These are phyloP conservation scores for Drosophila dives DNA, from an alignment of 2,888 invertebrate species.

Conservation along the genomic window DNA sequence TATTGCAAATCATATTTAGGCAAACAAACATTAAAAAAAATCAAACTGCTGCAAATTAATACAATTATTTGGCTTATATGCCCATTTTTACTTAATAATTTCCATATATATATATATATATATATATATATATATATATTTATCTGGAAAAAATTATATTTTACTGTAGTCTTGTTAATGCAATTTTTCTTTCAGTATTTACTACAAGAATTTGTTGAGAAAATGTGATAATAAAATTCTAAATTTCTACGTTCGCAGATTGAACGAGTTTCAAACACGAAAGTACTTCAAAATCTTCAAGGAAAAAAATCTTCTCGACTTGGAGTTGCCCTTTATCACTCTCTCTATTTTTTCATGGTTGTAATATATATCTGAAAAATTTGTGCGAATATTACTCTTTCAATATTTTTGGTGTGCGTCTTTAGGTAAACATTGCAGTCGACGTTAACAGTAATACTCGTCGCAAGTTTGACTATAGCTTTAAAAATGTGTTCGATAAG, in stretches of 20 bases:
- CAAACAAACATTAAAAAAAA: neutral
- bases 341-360: neutral
- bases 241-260: neutral
- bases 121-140: neutral
- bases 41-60: neutral
- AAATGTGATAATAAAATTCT: neutral
- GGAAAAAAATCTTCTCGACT: neutral
- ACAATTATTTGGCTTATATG: neutral
- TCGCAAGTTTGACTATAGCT: neutral
- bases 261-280: neutral
- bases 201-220: neutral
- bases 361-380: too few species aligned
- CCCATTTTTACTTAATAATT: neutral
- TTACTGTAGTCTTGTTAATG: neutral
- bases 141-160: neutral
- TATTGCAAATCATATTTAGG: neutral
- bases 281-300: neutral
- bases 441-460: too few species aligned
- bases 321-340: neutral
- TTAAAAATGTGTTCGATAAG: neutral
- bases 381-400: neutral
- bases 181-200: neutral
- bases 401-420: neutral
- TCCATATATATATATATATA: neutral
- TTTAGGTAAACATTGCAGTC: neutral